Evolutionary conservation across 2,113 vertebrate genomes (phyloP).

Genomic region (Cyprinodon brontotheroides): DNA sequence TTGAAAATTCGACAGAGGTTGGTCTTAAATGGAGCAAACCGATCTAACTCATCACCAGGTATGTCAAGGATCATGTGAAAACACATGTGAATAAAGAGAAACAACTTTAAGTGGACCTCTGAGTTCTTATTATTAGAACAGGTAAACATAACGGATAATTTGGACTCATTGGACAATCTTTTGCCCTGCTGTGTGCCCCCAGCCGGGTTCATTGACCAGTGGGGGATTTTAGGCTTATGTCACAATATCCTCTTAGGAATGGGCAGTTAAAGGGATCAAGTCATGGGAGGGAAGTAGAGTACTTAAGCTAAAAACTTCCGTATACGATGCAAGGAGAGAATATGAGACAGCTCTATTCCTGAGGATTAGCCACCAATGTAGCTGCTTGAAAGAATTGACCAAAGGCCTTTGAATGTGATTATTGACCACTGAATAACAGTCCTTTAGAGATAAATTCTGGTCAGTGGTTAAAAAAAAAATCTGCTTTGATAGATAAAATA

Average conservation of each 20-base stretch:
- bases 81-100: neutral
- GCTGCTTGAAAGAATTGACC: constrained; percentile 29
- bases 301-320: constrained; percentile 65
- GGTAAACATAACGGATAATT: neutral
- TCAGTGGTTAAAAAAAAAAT: constrained; percentile 31
- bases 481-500: constrained; percentile 41
- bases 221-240: constrained; percentile 71
- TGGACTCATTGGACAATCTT: constrained; percentile 10
- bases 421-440: constrained; percentile 56
- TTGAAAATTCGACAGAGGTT: too few species aligned
- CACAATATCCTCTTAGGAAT: constrained; percentile 73
- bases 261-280: constrained; percentile 73
- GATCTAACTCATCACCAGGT: neutral
- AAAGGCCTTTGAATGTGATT: constrained; percentile 54
- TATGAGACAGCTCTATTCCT: constrained; percentile 18
- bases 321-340: constrained; percentile 39
- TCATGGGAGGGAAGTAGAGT: constrained; percentile 56
- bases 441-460: constrained; percentile 47
- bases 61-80: neutral
- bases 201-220: constrained; percentile 21
- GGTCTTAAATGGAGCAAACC: neutral
- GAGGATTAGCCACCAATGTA: constrained; percentile 48
- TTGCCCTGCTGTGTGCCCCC: constrained; percentile 7
- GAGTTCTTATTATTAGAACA: neutral
- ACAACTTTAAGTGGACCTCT: neutral